A percentile compares a stretch with the other conserved stretches of the same genome.
Conservation (phyloP, 2,797 vertebrate species). For the Eleutherodactylus coqui region DNA sequence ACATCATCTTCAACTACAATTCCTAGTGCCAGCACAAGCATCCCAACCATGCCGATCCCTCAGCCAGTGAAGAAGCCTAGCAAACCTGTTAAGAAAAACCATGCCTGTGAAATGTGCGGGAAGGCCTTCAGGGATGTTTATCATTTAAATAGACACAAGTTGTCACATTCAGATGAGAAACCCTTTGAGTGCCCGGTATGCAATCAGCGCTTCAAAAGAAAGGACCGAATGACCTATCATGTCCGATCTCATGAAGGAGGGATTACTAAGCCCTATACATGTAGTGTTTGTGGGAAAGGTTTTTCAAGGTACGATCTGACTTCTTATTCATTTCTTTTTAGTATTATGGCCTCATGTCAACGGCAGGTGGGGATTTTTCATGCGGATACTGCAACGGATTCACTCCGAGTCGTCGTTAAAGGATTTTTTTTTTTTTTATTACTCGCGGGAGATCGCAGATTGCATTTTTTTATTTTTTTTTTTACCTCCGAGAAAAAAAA, state of each 20-base stretch:
- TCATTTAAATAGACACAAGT: constrained; percentile 96
- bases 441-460: no score
- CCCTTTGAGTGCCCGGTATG: constrained; percentile 97
- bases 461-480: no score
- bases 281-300: constrained; percentile 97
- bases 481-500: no score
- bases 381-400: no score
- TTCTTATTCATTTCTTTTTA: background rate
- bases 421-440: no score
- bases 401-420: no score
- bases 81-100: constrained; percentile 97
- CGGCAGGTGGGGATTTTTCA: no score
- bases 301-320: constrained; percentile 87
- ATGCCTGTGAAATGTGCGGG: constrained; percentile 96
- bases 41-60: constrained; percentile 78
- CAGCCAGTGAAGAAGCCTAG: constrained; percentile 90
- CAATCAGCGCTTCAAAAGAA: constrained; percentile 97
- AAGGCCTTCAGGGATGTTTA: constrained; percentile 98
- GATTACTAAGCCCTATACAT: constrained; percentile 97
- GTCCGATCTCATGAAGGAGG: constrained; percentile 96
- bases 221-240: constrained; percentile 98
- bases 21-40: constrained; percentile 79
- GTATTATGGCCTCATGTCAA: no score
- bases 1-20: constrained; percentile 89
- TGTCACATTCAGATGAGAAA: constrained; percentile 96